Conservation (phyloP, 1,140 invertebrate species). For the Pararge aegeria region DNA sequence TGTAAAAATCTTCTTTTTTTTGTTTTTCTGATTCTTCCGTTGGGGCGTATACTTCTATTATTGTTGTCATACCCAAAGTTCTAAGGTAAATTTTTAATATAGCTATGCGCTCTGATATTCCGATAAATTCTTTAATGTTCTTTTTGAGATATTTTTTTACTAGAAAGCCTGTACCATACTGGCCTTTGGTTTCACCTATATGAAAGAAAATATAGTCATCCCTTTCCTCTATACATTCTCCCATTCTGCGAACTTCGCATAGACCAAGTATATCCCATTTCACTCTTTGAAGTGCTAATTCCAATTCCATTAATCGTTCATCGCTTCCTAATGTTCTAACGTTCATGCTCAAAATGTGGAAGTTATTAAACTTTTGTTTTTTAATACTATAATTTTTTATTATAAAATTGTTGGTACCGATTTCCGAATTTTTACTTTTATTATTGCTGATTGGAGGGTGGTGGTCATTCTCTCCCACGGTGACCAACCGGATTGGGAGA, state of each 20-base stretch:
- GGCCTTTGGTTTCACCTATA: slow-evolving; percentile 38
- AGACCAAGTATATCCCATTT: slow-evolving; percentile 43
- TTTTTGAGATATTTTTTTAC: slow-evolving; percentile 35
- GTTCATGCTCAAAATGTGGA: not conserved
- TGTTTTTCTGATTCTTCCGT: slow-evolving; percentile 19
- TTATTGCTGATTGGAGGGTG: no score
- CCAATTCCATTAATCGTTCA: slow-evolving; percentile 31
- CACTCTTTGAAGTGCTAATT: slow-evolving; percentile 37
- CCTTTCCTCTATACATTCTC: slow-evolving; percentile 38
- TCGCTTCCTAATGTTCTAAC: not conserved
- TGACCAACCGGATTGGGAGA: no score
- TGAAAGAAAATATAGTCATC: slow-evolving; percentile 42
- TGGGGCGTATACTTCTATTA: slow-evolving; percentile 39
- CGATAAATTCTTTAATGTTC: slow-evolving; percentile 35
- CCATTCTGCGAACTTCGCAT: slow-evolving; percentile 35
- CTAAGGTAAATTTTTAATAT: slow-evolving; percentile 23
- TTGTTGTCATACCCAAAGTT: slow-evolving; percentile 31
- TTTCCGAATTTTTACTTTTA: no score
- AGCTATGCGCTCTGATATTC: slow-evolving; percentile 41
- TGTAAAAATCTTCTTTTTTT: not conserved
- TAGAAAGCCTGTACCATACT: slow-evolving; percentile 38
- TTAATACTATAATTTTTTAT: not conserved
- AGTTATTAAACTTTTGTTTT: not conserved
- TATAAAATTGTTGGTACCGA: no score
- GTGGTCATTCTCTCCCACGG: not conserved